Percentiles rank a stretch among this genome's conserved stretches.
These are phyloP conservation scores for Microcebus ravelobensis DNA, from an alignment of 2,113 vertebrate genomes.

Conservation along the genomic window DNA sequence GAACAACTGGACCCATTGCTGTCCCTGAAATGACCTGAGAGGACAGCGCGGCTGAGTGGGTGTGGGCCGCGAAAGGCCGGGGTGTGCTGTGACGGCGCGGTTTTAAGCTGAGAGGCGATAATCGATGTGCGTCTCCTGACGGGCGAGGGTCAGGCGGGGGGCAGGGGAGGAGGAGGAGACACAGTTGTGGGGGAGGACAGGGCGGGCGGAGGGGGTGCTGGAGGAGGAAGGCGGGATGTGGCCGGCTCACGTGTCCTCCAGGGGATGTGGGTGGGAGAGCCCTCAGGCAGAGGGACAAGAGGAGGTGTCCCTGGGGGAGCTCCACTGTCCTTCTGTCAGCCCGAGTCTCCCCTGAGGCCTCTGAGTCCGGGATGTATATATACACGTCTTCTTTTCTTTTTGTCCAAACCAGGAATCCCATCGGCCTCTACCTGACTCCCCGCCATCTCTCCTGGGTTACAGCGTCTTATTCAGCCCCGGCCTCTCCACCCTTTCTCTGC, in stretches of 20 bases:
- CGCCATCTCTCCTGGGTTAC: not conserved
- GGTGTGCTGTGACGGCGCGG: not conserved
- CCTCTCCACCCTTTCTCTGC: not conserved
- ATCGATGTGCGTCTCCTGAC: not conserved
- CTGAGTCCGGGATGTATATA: not conserved
- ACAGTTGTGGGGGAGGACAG: not conserved
- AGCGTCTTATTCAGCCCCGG: not conserved
- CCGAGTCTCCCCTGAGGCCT: not conserved
- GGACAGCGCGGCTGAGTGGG: not conserved
- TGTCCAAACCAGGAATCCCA: not conserved
- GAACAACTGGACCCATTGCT: not conserved
- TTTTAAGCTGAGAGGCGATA: not conserved
- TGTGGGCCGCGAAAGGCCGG: not conserved
- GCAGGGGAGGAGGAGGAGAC: accelerated
- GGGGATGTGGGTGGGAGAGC: accelerated
- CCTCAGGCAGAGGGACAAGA: not conserved
- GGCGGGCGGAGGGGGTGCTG: not conserved
- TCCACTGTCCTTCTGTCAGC: not conserved
- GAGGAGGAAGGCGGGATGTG: accelerated
- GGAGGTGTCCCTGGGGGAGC: not conserved
- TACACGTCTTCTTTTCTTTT: not conserved
- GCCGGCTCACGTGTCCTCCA: not conserved
- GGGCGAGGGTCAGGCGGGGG: not conserved
- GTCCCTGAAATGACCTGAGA: not conserved
- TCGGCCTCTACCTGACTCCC: not conserved